Conservation (phyloP, 2,797 vertebrate genomes). For the Tangara arthus region DNA sequence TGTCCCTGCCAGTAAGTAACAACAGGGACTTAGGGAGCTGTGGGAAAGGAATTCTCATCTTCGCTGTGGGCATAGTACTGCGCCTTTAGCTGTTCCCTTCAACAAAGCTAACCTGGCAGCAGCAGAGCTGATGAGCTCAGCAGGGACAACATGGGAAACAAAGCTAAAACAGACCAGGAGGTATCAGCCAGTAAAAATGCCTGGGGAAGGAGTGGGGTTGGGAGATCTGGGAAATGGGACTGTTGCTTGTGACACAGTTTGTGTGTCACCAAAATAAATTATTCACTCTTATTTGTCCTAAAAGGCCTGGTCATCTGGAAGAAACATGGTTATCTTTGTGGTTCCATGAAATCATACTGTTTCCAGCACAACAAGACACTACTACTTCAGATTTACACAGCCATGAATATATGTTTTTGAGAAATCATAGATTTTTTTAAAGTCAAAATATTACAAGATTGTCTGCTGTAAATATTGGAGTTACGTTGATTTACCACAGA, state of each 20-base stretch:
- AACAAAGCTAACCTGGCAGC: not conserved
- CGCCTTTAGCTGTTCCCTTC: not conserved
- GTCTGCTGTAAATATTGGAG: not conserved
- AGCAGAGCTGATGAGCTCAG: not conserved
- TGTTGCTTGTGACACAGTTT: not conserved
- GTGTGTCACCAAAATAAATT: not conserved
- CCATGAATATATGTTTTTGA: not conserved
- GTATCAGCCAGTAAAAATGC: not conserved
- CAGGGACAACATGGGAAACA: not conserved
- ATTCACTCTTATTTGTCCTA: not conserved
- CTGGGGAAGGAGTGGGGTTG: not conserved
- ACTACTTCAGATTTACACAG: not conserved
- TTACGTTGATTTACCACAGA: not conserved
- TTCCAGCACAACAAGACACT: not conserved
- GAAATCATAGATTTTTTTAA: not conserved
- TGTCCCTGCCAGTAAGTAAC: not conserved
- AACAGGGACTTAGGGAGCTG: not conserved
- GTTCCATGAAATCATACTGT: not conserved
- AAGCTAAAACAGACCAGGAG: not conserved
- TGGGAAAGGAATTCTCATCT: not conserved
- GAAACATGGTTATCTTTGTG: not conserved
- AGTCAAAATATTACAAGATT: not conserved
- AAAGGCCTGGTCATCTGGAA: not conserved
- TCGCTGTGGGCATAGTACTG: not conserved
- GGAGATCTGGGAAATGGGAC: not conserved